Evolutionary conservation across 2,888 invertebrate genomes (phyloP).

Genomic region (Cerceris ruficornis): DNA sequence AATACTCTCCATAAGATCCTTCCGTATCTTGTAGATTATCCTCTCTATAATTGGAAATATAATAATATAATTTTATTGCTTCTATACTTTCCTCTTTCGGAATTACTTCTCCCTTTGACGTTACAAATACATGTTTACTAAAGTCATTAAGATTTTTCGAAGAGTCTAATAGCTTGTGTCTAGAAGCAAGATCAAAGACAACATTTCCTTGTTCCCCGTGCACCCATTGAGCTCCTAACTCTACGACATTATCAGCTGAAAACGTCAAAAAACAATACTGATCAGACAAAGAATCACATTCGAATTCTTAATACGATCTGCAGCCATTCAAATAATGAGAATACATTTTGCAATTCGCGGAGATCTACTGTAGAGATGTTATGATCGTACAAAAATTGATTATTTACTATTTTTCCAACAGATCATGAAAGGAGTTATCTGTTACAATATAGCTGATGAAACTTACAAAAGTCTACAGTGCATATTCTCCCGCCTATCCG

Average conservation of each 20-base stretch:
- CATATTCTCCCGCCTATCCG: slow-evolving; percentile 83
- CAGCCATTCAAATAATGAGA: too few relatives aligned
- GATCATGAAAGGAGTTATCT: background rate
- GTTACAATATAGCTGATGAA: background rate
- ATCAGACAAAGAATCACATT: background rate
- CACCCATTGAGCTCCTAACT: slow-evolving; percentile 92
- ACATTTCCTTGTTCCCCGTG: slow-evolving; percentile 87
- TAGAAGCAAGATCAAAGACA: slow-evolving; percentile 83
- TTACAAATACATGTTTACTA: slow-evolving; percentile 70
- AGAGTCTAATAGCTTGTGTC: slow-evolving; percentile 79
- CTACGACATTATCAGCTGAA: slow-evolving; percentile 84
- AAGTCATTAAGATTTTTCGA: slow-evolving; percentile 61
- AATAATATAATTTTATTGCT: slow-evolving; percentile 77
- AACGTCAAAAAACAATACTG: slow-evolving; percentile 10
- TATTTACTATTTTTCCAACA: background rate
- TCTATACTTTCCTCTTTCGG: slow-evolving; percentile 73
- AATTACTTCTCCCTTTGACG: slow-evolving; percentile 76
- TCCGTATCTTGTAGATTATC: slow-evolving; percentile 71
- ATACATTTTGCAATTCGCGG: too few relatives aligned
- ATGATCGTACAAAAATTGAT: background rate
- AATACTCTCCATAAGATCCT: slow-evolving; percentile 78
- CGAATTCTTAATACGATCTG: too few relatives aligned
- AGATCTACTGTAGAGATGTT: too few relatives aligned
- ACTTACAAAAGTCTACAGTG: slow-evolving; percentile 81
- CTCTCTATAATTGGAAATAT: slow-evolving; percentile 77